Evolutionary conservation across 2,113 vertebrate species (phyloP), one percentile per base, ranked within the genome.

Genomic region (Nibea coibor): DNA sequence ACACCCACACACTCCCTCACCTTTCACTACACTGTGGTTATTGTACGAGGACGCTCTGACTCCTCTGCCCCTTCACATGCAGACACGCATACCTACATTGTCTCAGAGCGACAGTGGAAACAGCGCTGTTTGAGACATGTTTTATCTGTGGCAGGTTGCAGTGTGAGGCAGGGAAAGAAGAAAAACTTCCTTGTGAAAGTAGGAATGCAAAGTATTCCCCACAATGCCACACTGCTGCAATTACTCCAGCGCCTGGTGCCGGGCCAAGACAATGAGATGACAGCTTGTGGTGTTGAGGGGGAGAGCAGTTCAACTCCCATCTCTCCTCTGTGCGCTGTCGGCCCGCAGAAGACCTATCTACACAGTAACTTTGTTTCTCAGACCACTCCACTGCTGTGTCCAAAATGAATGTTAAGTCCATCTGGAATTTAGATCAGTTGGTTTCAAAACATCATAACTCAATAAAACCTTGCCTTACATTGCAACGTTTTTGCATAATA

Each of bases 141-240:
- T 93, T 92, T 88, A 92, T 93, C 90, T 83, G 80, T 77, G 80
- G 84, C 90, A 92, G 85, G 91, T 92, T 90, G 78, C 75, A 86
- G 63, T 88, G 78, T 77, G 83, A 85, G 81, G 78, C 86, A 85
- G 81, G 79, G 81, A 86, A 88, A 81, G 78, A 79, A 88, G 72
- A 86, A 89, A 88, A 88, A 88, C 89, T 90, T 93, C 93, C 92
- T 89, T 93, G 88, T 92, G 89, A 93, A 88, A 91, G 91, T 87
- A 93, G 88, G 94, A 95, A 94, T 94, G 92, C 63, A 81, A 93
- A 94, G 82, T 87, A 94, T 94, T 93, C 93, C 86, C 90, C 92
- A 90, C 93, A 93, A 91, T 94, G 89, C 94, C 92, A 92, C 92
- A 90, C 91, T 91, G 87, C 89, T 92, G 93, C 90, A 93, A 94